phyloP scores from a whole-genome alignment of 2,113 vertebrate genomes.

The Sturnira hondurensis region DNA sequence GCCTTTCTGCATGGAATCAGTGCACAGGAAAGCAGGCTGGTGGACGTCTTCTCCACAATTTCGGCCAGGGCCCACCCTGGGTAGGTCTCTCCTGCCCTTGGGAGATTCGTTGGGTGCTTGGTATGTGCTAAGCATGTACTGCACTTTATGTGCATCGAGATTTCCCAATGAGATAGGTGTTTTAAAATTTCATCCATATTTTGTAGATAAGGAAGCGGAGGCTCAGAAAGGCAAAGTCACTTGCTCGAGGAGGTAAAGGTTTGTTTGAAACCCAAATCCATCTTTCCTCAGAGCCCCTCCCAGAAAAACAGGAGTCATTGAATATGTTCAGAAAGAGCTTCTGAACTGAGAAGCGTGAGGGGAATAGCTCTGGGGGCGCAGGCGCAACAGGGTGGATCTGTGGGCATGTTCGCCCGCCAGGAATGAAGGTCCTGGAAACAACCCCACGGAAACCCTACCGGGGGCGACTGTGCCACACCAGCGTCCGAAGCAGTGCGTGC shows the following conservation, averaged over 20 bases:
- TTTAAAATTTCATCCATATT: neutral
- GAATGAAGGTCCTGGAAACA: neutral
- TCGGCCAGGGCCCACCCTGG: too few relatives aligned
- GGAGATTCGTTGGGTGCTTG: neutral
- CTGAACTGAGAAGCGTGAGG: neutral
- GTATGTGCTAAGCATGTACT: neutral
- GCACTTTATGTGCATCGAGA: neutral
- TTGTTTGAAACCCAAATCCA: neutral
- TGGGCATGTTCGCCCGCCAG: neutral
- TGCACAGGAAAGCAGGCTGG: neutral
- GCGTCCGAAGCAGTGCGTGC: rapidly evolving
- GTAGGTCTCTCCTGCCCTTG: neutral
- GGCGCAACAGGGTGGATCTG: neutral
- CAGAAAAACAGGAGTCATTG: neutral
- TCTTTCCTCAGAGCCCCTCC: neutral
- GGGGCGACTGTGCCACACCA: neutral
- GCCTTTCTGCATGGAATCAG: neutral
- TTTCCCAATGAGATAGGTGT: neutral
- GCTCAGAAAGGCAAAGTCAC: neutral
- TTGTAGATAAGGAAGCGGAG: neutral
- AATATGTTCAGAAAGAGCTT: neutral
- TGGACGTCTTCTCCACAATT: neutral
- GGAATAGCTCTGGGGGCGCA: neutral
- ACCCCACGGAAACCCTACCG: neutral
- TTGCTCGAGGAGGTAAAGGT: neutral